A percentile compares a stretch with the other conserved stretches of the same genome.
These are phyloP conservation scores for Hoplodrina blanda DNA, from an alignment of 2,888 invertebrate species.

Conservation along the genomic window DNA sequence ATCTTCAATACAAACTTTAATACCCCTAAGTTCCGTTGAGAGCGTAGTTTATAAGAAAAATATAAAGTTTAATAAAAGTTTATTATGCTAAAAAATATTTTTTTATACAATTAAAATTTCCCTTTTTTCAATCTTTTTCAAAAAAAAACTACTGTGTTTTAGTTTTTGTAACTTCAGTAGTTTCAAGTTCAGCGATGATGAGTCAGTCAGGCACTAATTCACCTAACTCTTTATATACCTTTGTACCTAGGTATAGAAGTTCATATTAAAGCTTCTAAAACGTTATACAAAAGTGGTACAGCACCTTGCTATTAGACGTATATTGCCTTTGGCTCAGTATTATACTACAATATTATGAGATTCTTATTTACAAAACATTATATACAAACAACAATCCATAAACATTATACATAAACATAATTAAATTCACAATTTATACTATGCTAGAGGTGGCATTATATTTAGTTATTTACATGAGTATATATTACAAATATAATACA, in stretches of 20 bases:
- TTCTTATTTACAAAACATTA: constrained; percentile 79
- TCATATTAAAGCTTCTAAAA: constrained; percentile 83
- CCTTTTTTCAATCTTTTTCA: no score
- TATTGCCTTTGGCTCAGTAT: constrained; percentile 88
- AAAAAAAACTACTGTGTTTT: not conserved
- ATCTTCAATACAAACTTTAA: no score
- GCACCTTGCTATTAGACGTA: constrained; percentile 85
- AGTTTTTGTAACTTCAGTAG: not conserved
- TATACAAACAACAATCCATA: constrained; percentile 67
- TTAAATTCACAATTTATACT: constrained; percentile 60
- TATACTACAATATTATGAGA: constrained; percentile 74
- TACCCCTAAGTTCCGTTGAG: no score
- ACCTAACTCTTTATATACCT: not conserved
- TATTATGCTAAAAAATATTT: no score
- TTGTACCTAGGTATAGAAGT: constrained; percentile 7
- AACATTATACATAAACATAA: constrained; percentile 56
- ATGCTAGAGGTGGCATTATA: constrained; percentile 77
- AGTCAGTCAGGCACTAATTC: not conserved
- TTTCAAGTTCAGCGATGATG: not conserved
- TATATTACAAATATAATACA: constrained; percentile 59
- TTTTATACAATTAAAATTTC: no score
- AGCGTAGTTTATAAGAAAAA: no score
- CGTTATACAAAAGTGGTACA: constrained; percentile 79
- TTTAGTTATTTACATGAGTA: constrained; percentile 73
- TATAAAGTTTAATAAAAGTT: no score